Percentiles rank a stretch among this genome's conserved stretches.
Conservation (phyloP, 1,140 invertebrate species). For the Babylonia areolata region DNA sequence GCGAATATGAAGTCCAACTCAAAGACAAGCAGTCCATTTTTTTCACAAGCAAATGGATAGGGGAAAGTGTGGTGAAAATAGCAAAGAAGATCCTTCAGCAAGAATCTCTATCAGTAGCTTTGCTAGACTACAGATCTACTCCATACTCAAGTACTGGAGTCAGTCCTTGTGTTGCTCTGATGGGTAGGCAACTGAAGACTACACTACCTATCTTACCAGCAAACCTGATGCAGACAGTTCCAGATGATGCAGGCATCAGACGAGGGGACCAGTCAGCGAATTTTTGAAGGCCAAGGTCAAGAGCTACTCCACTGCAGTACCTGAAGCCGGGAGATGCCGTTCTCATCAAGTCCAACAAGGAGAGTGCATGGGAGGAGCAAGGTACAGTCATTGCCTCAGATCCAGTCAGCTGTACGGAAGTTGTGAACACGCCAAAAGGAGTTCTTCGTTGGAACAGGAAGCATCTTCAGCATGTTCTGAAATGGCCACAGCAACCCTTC, state of each 20-base stretch:
- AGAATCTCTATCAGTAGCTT: neutral
- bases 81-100: slow-evolving; percentile 48
- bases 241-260: neutral
- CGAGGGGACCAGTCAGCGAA: neutral
- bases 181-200: slow-evolving; percentile 2
- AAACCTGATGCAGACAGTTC: neutral
- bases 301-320: neutral
- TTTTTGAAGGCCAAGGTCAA: no score
- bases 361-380: neutral
- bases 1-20: slow-evolving; percentile 50
- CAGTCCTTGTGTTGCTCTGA: neutral
- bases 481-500: no score
- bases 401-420: neutral
- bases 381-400: neutral
- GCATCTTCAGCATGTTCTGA: slow-evolving; percentile 22
- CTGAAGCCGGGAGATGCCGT: slow-evolving; percentile 18
- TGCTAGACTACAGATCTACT: slow-evolving; percentile 8
- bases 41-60: slow-evolving; percentile 52
- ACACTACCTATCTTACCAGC: slow-evolving; percentile 13
- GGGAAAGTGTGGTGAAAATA: slow-evolving; percentile 50
- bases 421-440: neutral
- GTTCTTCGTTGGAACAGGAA: neutral
- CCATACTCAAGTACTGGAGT: slow-evolving; percentile 17
- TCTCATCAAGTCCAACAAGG: neutral
- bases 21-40: slow-evolving; percentile 43